Percentiles rank a stretch among this genome's conserved stretches.
Conservation (phyloP, 2,797 vertebrate species). For the Neosilurus mollespiculum region DNA sequence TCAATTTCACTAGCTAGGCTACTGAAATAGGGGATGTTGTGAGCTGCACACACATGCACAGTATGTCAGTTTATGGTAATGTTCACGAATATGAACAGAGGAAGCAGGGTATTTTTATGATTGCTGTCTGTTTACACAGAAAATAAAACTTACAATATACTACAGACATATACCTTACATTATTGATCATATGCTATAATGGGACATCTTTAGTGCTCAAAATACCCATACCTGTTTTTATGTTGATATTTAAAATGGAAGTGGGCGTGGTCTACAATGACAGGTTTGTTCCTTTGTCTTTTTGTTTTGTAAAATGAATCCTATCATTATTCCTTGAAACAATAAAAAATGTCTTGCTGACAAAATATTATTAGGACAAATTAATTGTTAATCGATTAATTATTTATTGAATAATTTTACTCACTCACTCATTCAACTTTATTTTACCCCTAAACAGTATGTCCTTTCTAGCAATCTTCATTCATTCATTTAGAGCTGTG, state of each 20-base stretch:
- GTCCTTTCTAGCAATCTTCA: background rate
- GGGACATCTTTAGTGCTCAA: background rate
- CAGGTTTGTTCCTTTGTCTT: background rate
- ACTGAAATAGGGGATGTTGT: slow-evolving; percentile 38
- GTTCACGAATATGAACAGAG: background rate
- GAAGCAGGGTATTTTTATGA: background rate
- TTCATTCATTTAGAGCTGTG: no score
- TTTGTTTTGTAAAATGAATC: background rate
- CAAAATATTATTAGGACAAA: background rate
- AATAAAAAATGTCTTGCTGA: background rate
- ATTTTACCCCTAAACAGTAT: background rate
- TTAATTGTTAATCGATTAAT: no score
- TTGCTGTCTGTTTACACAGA: background rate
- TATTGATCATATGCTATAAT: background rate
- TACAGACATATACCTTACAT: background rate
- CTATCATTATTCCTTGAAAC: background rate
- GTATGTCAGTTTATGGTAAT: slow-evolving; percentile 3
- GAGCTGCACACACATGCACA: background rate
- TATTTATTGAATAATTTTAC: no score
- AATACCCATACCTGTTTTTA: background rate
- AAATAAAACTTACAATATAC: background rate
- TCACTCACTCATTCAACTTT: no score
- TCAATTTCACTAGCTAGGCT: slow-evolving; percentile 55
- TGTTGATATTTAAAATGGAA: background rate
- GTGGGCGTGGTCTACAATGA: background rate